phyloP scores from a whole-genome alignment of 2,888 invertebrate species.

The Rhingia campestris region DNA sequence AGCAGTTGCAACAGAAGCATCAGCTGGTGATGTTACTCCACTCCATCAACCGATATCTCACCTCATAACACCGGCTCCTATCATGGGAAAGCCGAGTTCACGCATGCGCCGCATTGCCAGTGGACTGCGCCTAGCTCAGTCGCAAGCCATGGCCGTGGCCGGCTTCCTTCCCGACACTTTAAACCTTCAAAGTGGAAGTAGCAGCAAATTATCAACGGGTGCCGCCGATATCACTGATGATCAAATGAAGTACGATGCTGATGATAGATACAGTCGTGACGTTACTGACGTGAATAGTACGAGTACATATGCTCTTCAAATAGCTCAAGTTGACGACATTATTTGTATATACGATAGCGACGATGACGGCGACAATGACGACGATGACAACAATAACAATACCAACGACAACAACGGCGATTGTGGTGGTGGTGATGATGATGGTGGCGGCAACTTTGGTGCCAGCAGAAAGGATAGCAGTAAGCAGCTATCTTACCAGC shows the following conservation, averaged over 20 bases:
- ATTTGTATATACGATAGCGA: constrained; percentile 58
- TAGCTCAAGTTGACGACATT: constrained; percentile 49
- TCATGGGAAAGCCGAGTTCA: constrained; percentile 38
- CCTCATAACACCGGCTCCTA: constrained; percentile 26
- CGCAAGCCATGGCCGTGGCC: constrained; percentile 88
- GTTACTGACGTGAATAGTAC: constrained; percentile 45
- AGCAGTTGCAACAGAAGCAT: too few relatives aligned
- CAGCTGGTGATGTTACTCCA: constrained; percentile 17
- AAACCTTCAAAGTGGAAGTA: constrained; percentile 16
- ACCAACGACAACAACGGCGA: not conserved
- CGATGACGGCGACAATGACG: constrained; percentile 2
- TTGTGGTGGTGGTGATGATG: constrained; percentile 4
- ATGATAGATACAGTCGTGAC: constrained; percentile 54
- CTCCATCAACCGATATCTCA: constrained; percentile 3
- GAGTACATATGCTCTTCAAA: constrained; percentile 37
- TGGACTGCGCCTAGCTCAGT: constrained; percentile 88
- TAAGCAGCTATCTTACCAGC: constrained; percentile 9
- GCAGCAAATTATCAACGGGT: not conserved
- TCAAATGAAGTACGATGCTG: constrained; percentile 38
- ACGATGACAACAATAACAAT: not conserved
- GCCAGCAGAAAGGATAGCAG: not conserved
- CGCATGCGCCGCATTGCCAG: constrained; percentile 85
- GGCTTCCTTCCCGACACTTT: constrained; percentile 85
- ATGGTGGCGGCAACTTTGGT: not conserved
- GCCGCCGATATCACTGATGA: constrained; percentile 23